Evolutionary conservation across 35 echinoderm and acorn worm genomes (phyloP).

Genomic region (Patiria miniata): DNA sequence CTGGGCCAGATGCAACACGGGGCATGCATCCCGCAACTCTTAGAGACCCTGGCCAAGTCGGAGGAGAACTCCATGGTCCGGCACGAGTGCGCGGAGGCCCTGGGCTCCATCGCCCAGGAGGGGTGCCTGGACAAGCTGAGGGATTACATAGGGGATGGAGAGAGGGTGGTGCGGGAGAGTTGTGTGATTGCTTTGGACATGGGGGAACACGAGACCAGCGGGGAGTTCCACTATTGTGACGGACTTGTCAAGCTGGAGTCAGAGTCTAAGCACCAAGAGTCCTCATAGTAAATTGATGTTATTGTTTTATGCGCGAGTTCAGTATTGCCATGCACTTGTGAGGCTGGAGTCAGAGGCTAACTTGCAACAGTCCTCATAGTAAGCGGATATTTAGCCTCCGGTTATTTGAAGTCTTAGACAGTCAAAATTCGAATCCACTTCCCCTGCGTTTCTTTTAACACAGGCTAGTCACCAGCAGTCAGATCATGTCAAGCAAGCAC

Average conservation of each 20-base stretch:
- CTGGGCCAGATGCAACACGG: constrained; percentile 97
- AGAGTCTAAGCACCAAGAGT: neutral
- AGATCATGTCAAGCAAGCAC: too few species aligned
- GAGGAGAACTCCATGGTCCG: constrained; percentile 90
- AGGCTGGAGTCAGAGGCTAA: too few species aligned
- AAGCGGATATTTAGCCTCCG: too few species aligned
- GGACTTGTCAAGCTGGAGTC: constrained; percentile 58
- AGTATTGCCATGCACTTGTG: too few species aligned
- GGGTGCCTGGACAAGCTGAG: constrained; percentile 70
- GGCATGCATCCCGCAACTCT: constrained; percentile 71
- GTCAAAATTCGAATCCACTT: too few species aligned
- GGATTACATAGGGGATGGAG: constrained; percentile 72
- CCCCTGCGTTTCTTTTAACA: too few species aligned
- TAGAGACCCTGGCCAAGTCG: constrained; percentile 39
- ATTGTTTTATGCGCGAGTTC: neutral
- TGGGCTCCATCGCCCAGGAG: constrained; percentile 85
- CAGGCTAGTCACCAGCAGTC: too few species aligned
- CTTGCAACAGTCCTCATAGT: too few species aligned
- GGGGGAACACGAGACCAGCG: constrained; percentile 83
- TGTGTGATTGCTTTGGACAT: constrained; percentile 95
- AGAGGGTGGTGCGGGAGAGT: constrained; percentile 87
- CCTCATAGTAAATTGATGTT: neutral
- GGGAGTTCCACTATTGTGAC: constrained; percentile 92
- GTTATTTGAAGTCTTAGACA: too few species aligned
- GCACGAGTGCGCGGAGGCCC: constrained; percentile 96